A percentile compares a stretch with the other conserved stretches of the same genome.
These are phyloP conservation scores for Carassius gibelio DNA, from an alignment of 2,113 vertebrate genomes.

Conservation along the genomic window DNA sequence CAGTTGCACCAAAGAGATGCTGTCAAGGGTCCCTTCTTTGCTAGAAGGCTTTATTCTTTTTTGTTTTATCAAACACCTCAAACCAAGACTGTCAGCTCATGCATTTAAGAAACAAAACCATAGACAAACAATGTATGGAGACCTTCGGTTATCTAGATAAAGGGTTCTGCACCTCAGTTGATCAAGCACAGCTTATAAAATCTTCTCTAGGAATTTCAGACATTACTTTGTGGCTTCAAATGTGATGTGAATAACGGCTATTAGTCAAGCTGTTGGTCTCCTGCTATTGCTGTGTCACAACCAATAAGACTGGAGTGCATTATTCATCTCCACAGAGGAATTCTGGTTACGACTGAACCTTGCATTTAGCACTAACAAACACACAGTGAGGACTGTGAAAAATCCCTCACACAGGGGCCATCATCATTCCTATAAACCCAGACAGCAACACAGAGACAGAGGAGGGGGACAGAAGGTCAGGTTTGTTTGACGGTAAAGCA, in stretches of 20 bases:
- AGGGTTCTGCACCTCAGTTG: background rate
- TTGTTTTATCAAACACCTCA: background rate
- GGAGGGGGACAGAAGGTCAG: conserved; percentile 52
- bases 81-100: background rate
- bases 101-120: background rate
- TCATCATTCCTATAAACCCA: conserved; percentile 20
- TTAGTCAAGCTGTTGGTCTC: background rate
- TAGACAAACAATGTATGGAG: background rate
- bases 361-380: background rate
- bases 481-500: conserved; percentile 56
- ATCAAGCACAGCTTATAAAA: background rate
- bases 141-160: background rate
- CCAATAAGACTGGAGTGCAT: background rate
- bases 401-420: background rate
- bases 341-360: background rate
- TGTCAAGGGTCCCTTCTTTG: background rate
- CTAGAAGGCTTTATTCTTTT: background rate
- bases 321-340: conserved; percentile 6
- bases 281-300: background rate
- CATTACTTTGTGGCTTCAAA: background rate
- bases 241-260: background rate
- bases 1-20: background rate
- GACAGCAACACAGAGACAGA: conserved; percentile 38
- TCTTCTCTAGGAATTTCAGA: background rate
- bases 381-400: background rate